Evolutionary conservation across 2,797 vertebrate genomes (phyloP).

Genomic region (Remorina albescens): DNA sequence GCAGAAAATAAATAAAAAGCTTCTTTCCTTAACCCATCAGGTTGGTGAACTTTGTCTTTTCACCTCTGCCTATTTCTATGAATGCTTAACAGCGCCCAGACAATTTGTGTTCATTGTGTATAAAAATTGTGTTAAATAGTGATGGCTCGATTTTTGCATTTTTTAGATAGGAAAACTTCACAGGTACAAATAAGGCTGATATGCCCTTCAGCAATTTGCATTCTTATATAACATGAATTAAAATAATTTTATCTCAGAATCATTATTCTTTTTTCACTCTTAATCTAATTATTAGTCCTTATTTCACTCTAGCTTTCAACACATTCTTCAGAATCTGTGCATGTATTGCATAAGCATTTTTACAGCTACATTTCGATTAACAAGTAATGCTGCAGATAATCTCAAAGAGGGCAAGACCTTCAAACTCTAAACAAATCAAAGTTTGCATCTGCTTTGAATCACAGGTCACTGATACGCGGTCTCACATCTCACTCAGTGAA

Average conservation of each 20-base stretch:
- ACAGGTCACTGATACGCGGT: constrained; percentile 6
- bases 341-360: neutral
- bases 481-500: neutral
- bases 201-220: neutral
- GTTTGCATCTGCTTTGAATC: neutral
- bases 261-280: neutral
- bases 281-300: neutral
- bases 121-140: neutral
- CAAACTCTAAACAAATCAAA: constrained; percentile 23
- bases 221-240: neutral
- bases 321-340: neutral
- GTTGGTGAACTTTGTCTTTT: neutral
- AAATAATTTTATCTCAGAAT: neutral
- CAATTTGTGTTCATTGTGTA: neutral
- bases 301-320: neutral
- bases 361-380: neutral
- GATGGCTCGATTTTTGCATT: neutral
- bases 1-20: neutral
- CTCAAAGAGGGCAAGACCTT: neutral
- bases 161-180: neutral
- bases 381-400: neutral
- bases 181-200: too few relatives aligned
- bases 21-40: neutral
- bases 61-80: neutral
- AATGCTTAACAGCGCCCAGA: neutral